A percentile compares a stretch with the other conserved stretches of the same genome.
phyloP scores from a whole-genome alignment of 2,888 invertebrate species.

The Resseliella maxima region DNA sequence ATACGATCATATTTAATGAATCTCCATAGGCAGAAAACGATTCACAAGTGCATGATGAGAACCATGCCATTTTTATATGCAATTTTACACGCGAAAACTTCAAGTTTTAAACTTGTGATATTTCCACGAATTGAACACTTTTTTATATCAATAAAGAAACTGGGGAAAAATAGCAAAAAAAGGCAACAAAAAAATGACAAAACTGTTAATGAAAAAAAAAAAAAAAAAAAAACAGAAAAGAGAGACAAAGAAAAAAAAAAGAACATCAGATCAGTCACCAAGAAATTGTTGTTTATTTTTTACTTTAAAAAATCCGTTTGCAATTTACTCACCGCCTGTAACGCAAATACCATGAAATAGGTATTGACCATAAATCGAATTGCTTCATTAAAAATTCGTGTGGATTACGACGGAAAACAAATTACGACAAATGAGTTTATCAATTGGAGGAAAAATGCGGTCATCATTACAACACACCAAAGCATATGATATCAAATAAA shows the following conservation, averaged over 20 bases:
- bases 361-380: neutral
- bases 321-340: neutral
- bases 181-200: no score
- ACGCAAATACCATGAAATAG: neutral
- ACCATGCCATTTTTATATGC: neutral
- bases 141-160: no score
- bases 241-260: neutral
- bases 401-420: conserved; percentile 1
- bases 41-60: conserved; percentile 6
- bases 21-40: conserved; percentile 40
- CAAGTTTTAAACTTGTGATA: no score
- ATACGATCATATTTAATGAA: neutral
- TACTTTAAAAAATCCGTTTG: neutral
- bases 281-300: neutral
- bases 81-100: neutral
- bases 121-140: no score
- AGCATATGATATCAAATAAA: conserved; percentile 26
- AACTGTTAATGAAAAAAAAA: no score
- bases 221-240: neutral
- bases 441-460: neutral
- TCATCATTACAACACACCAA: neutral
- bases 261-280: conserved; percentile 2
- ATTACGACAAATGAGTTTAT: conserved; percentile 54
- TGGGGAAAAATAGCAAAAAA: no score
- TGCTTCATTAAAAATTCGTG: conserved; percentile 48